phyloP scores from a whole-genome alignment of 30 jellyfish, hydroid and myxozoan genomes.

The Catostylus mosaicus region DNA sequence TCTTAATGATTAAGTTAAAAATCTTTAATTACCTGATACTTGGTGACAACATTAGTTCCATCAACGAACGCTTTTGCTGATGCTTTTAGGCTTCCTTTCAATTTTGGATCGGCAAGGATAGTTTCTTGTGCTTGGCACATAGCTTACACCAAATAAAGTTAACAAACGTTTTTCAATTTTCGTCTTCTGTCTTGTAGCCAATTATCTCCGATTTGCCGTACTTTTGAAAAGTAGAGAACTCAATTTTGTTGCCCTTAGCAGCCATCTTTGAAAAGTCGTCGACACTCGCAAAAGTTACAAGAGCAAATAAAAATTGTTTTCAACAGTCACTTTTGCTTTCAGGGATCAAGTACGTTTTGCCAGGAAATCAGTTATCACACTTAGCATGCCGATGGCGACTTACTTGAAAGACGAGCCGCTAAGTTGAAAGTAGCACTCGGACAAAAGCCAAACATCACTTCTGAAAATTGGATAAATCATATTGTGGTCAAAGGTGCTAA shows the following conservation, averaged over 20 bases:
- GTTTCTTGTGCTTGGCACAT: conserved; percentile 26
- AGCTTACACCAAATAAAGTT: conserved; percentile 33
- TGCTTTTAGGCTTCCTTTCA: conserved; percentile 45
- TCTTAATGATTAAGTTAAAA: not conserved
- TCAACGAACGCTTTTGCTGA: conserved; percentile 41
- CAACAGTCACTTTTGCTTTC: conserved; percentile 29
- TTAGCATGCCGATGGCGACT: conserved; percentile 37
- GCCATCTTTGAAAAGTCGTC: conserved; percentile 18
- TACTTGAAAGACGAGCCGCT: conserved; percentile 40
- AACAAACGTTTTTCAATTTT: conserved; percentile 3
- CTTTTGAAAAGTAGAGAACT: too few species aligned
- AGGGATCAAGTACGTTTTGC: not conserved
- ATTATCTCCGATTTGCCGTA: conserved; percentile 5
- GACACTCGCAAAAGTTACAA: not conserved
- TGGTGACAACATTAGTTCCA: conserved; percentile 48
- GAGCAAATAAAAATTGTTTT: not conserved
- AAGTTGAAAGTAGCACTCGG: conserved; percentile 44
- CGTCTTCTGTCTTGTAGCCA: conserved; percentile 15
- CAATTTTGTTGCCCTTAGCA: conserved; percentile 30
- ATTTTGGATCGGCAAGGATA: conserved; percentile 43
- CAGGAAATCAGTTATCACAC: conserved; percentile 48
- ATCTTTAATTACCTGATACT: conserved; percentile 7
- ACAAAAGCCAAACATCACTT: conserved; percentile 38
- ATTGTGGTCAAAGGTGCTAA: conserved; percentile 67
- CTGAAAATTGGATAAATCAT: conserved; percentile 29